Evolutionary conservation across 2,888 invertebrate species (phyloP), one percentile per base, ranked within the genome.

Genomic region (Anarsia innoxiella): DNA sequence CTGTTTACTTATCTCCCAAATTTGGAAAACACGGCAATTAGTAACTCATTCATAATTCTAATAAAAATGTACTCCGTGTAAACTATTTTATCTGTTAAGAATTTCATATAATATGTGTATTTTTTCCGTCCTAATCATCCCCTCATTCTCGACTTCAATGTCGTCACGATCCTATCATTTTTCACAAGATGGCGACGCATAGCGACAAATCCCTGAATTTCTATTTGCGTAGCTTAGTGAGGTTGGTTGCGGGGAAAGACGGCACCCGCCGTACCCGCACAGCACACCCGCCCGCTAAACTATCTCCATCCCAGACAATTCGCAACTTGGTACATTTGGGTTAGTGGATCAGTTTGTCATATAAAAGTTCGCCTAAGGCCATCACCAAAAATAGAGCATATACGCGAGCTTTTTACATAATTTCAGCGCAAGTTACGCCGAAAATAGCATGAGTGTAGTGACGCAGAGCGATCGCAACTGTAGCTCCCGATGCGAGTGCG

Each of bases 381-480:
- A 79, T 68, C 53, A 70, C 79, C 76, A 67, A 74, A 83, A 84
- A 84, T 83, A 83, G 80, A 68, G 61, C 71, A 70, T 74, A 76
- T 77, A 77, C 75, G 74, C 69, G 76, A 74, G 79, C 78, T 83
- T 85, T 86, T 85, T 85, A 86, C 85, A 85, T 85, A 85, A 85
- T 85, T 85, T 85, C 80, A 82, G 78, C 83, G 79, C 83, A 82
- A 79, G 83, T 78, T 75, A 67, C 69, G 66, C 75, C 73, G 71
- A 79, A 84, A 86, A 86, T 86, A 86, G 83, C 71, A 52, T 51
- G 69, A 63, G 58, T 59, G 65, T 66, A 61, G 69, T 80, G 80
- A 80, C 80, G 80, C 76, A 75, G 71, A 66, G 61, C 60, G 64
- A 59, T 54, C 58, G 60, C 62, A 60, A 62, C 46, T 45, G 50